These are phyloP conservation scores for Masnerella sp. DNA, from an alignment of 2,888 invertebrate species.

Conservation along the genomic window DNA sequence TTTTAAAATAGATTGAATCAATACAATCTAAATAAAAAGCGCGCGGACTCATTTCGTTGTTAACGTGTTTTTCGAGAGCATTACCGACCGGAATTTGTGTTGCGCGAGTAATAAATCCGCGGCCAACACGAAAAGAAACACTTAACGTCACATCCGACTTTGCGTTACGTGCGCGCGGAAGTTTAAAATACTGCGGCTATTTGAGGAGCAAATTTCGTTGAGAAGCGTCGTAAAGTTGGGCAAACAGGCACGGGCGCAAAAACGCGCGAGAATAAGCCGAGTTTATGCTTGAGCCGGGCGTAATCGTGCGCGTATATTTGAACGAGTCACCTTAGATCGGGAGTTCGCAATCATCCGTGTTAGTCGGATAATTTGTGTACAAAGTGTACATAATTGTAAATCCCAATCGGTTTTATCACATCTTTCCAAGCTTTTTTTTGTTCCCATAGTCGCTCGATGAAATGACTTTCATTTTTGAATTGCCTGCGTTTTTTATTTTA, in stretches of 20 bases:
- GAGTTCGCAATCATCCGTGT: conserved; percentile 13
- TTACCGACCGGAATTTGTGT: conserved; percentile 11
- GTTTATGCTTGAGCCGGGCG: conserved; percentile 13
- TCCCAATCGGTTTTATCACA: no score
- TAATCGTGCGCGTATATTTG: conserved; percentile 15
- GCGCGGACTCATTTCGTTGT: no score
- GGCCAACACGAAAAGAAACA: conserved; percentile 29
- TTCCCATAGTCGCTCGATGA: no score
- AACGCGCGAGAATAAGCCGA: conserved; percentile 13
- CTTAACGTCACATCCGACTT: conserved; percentile 24
- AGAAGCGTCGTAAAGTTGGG: conserved; percentile 12
- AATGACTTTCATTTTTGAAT: no score
- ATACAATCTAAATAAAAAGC: no score
- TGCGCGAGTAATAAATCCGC: conserved; percentile 14
- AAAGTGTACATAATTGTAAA: no score
- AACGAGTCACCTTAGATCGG: conserved; percentile 14
- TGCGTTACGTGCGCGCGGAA: conserved; percentile 11
- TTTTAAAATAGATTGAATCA: no score
- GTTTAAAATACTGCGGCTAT: conserved; percentile 18
- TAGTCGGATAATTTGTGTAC: background rate
- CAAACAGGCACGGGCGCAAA: conserved; percentile 14
- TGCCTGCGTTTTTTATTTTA: no score
- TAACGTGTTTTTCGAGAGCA: background rate
- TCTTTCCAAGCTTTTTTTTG: no score
- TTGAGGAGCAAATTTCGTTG: conserved; percentile 26